Conservation (phyloP, 2,888 invertebrate genomes). For the Dysmachus trigonus region DNA sequence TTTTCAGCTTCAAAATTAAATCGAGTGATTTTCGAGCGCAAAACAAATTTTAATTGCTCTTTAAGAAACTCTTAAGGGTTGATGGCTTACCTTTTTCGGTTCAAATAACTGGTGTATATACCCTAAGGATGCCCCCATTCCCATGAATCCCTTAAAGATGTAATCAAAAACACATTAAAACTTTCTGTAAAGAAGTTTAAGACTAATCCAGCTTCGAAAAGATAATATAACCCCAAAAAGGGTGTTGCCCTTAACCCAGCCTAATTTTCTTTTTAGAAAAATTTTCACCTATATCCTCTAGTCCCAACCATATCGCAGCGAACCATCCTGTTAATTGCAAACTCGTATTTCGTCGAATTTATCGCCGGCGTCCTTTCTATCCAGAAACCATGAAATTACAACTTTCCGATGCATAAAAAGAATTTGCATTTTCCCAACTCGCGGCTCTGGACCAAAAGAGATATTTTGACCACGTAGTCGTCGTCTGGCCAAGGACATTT, state of each 20-base stretch:
- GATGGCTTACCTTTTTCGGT: neutral
- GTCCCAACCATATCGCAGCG: neutral
- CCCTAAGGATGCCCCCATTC: neutral
- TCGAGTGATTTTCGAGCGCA: neutral
- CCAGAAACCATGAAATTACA: constrained; percentile 25
- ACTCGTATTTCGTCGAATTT: constrained; percentile 5
- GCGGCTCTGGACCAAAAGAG: neutral
- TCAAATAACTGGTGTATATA: neutral
- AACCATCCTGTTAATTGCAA: neutral
- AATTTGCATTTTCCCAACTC: constrained; percentile 14
- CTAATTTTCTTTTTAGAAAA: neutral
- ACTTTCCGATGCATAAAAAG: constrained; percentile 10
- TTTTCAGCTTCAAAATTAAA: neutral
- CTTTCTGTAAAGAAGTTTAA: neutral
- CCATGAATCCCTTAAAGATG: neutral
- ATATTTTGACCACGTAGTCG: neutral
- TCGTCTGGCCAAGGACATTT: neutral
- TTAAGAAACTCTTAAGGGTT: neutral
- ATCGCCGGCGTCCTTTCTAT: neutral
- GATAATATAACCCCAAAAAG: neutral
- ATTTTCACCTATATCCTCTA: neutral
- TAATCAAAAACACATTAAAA: neutral
- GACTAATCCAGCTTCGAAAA: neutral
- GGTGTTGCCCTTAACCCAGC: neutral
- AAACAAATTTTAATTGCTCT: neutral